phyloP scores from a whole-genome alignment of 2,113 vertebrate genomes.

The Conger conger region DNA sequence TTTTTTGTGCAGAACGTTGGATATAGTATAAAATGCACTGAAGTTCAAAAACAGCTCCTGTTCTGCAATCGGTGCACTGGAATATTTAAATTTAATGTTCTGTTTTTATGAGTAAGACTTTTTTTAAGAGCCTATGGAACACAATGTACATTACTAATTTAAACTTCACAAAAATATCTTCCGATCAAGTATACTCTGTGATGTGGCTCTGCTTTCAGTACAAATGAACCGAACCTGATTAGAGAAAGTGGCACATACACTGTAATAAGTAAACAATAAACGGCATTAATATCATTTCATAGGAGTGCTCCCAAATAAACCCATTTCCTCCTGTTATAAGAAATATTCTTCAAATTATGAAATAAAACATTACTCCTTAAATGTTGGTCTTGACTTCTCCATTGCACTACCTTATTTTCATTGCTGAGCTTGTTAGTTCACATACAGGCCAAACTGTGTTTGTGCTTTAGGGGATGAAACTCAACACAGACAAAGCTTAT shows the following conservation, averaged over 20 bases:
- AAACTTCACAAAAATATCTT: neutral
- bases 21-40: neutral
- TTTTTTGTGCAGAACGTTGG: neutral
- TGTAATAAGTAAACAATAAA: neutral
- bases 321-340: neutral
- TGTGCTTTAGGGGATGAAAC: neutral
- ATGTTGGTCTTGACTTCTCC: neutral
- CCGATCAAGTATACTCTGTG: neutral
- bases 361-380: neutral
- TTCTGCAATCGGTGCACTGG: too few species aligned
- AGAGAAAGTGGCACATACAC: neutral
- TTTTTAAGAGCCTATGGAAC: neutral
- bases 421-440: too few species aligned
- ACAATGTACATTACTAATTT: neutral
- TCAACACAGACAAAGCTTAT: constrained; percentile 36
- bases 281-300: neutral
- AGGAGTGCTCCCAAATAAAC: neutral
- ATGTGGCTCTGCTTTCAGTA: neutral
- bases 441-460: neutral
- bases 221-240: neutral
- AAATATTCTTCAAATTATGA: neutral
- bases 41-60: too few species aligned
- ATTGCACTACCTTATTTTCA: too few species aligned
- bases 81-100: neutral
- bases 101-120: neutral